These are phyloP conservation scores for Raja brachyura DNA, from an alignment of 2,113 vertebrate genomes.

Conservation along the genomic window DNA sequence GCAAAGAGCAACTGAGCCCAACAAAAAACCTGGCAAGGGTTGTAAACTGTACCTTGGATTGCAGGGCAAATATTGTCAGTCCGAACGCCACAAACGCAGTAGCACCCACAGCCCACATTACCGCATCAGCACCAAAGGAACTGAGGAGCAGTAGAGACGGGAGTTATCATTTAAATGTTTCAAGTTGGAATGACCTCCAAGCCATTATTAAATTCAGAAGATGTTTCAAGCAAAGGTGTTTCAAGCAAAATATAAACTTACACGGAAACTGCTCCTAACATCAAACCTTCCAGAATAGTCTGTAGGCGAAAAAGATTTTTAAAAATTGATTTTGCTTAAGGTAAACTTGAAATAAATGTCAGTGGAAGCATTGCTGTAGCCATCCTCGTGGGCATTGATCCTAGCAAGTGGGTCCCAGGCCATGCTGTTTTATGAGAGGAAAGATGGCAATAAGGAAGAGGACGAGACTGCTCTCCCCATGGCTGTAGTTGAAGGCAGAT, in stretches of 20 bases:
- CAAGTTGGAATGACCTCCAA: background rate
- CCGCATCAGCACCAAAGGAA: slow-evolving; percentile 53
- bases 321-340: background rate
- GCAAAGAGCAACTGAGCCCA: background rate
- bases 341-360: background rate
- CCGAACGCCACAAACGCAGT: slow-evolving; percentile 60
- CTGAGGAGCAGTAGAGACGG: slow-evolving; percentile 49
- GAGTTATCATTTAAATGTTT: background rate
- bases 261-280: slow-evolving; percentile 63
- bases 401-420: background rate
- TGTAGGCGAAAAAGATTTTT: slow-evolving; percentile 42
- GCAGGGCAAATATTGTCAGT: slow-evolving; percentile 64
- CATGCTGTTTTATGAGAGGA: background rate
- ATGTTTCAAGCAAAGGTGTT: background rate
- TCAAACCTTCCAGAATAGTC: slow-evolving; percentile 61
- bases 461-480: background rate
- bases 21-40: background rate
- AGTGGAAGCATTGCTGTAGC: background rate
- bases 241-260: slow-evolving; percentile 51
- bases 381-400: background rate
- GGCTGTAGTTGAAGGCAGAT: background rate
- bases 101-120: slow-evolving; percentile 63
- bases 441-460: background rate
- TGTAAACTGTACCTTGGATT: slow-evolving; percentile 61
- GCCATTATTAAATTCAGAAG: background rate